These are phyloP conservation scores for Harpalus rufipes DNA, from an alignment of 2,888 invertebrate species.

Conservation along the genomic window DNA sequence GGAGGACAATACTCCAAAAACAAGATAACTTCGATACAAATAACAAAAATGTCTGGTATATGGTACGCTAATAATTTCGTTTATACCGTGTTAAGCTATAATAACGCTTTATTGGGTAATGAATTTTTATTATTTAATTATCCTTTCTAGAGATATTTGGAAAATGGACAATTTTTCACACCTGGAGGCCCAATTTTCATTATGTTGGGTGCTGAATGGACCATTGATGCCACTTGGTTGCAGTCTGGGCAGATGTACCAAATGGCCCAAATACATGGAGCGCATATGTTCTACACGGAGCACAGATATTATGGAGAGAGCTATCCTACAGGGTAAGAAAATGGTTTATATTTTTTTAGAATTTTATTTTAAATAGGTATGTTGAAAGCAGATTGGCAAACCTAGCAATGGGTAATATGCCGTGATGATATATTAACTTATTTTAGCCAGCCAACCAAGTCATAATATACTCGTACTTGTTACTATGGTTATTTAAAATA, in stretches of 20 bases:
- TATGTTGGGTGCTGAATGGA: conserved; percentile 88
- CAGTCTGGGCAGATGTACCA: conserved; percentile 82
- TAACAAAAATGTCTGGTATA: conserved; percentile 78
- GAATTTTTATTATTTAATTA: not conserved
- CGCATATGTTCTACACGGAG: conserved; percentile 86
- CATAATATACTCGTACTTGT: too few relatives aligned
- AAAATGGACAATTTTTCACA: conserved; percentile 77
- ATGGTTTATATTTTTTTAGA: too few relatives aligned
- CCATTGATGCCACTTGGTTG: conserved; percentile 81
- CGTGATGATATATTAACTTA: too few relatives aligned
- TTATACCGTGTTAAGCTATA: not conserved
- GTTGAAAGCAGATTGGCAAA: too few relatives aligned
- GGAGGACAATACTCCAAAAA: conserved; percentile 73
- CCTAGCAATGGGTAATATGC: too few relatives aligned
- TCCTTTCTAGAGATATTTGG: conserved; percentile 78
- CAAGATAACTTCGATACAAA: conserved; percentile 80
- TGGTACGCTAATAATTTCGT: conserved; percentile 75
- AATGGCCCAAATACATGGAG: conserved; percentile 80
- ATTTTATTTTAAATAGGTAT: too few relatives aligned
- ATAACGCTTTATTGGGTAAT: not conserved
- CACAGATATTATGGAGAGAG: conserved; percentile 91
- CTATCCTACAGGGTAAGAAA: conserved; percentile 84
- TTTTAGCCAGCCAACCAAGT: too few relatives aligned
- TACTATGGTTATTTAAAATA: too few relatives aligned
- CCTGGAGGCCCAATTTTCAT: conserved; percentile 82